phyloP scores from a whole-genome alignment of 2,797 vertebrate species.

The Agapornis canus region DNA sequence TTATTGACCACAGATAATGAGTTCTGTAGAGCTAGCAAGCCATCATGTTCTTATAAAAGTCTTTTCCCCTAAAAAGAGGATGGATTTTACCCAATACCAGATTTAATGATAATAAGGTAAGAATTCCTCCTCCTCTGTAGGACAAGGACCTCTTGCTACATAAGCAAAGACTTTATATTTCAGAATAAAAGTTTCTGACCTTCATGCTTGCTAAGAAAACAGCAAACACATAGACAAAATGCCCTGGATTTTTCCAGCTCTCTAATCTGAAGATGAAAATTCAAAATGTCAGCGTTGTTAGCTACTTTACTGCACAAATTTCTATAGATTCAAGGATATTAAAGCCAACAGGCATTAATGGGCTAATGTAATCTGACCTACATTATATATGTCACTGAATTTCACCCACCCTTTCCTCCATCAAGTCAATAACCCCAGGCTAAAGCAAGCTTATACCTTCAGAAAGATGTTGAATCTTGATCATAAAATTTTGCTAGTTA shows the following conservation, averaged over 20 bases:
- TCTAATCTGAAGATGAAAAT: constrained; percentile 21
- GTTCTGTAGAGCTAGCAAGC: background rate
- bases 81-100: background rate
- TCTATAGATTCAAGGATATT: constrained; percentile 15
- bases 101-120: background rate
- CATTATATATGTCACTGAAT: constrained; percentile 36
- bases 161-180: background rate
- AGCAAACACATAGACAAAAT: background rate
- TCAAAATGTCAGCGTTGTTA: constrained; percentile 50
- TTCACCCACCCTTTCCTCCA: background rate
- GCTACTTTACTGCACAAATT: background rate
- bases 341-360: constrained; percentile 24
- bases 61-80: background rate
- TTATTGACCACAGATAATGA: background rate
- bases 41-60: background rate
- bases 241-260: constrained; percentile 1
- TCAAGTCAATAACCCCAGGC: background rate
- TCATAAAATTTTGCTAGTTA: background rate
- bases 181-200: constrained; percentile 18
- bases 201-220: constrained; percentile 33
- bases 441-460: background rate
- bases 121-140: background rate
- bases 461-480: background rate
- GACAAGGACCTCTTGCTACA: background rate
- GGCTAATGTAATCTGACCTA: constrained; percentile 7